Evolutionary conservation across 2,797 vertebrate genomes (phyloP).

Genomic region (Onychomys arenicola): DNA sequence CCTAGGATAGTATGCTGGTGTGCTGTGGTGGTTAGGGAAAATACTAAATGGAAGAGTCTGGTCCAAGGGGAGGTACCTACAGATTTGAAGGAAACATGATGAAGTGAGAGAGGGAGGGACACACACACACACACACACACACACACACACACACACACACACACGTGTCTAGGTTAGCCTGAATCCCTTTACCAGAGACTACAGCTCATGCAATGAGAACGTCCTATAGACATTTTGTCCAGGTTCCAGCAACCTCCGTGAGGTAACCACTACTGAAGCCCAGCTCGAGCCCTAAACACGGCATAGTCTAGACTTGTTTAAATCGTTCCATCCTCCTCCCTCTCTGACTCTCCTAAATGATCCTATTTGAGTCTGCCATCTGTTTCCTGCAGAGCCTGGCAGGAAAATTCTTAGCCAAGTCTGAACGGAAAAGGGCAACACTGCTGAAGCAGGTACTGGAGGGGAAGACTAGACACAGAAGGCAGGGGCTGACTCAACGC

Average conservation of each 20-base stretch:
- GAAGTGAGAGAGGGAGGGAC: not conserved
- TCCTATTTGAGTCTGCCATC: slow-evolving; percentile 46
- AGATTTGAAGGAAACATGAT: not conserved
- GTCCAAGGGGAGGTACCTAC: not conserved
- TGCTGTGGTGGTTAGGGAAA: not conserved
- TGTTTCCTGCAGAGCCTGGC: slow-evolving; percentile 1
- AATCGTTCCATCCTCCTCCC: not conserved
- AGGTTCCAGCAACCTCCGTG: not conserved
- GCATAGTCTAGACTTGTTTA: not conserved
- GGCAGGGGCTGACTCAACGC: not conserved
- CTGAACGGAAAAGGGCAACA: not conserved
- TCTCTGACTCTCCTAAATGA: slow-evolving; percentile 17
- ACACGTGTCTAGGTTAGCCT: not conserved
- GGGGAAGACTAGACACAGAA: not conserved
- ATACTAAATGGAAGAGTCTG: not conserved
- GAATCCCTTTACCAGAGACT: not conserved
- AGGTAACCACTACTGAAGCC: not conserved
- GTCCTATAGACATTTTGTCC: not conserved
- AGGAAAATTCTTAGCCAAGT: not conserved
- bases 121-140: not conserved
- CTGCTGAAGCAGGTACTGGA: not conserved
- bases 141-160: not conserved
- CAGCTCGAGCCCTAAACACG: not conserved
- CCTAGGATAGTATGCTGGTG: not conserved
- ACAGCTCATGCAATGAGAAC: not conserved